Evolutionary conservation across 1,140 invertebrate species (phyloP).

Genomic region (Scaptomyza pallida): DNA sequence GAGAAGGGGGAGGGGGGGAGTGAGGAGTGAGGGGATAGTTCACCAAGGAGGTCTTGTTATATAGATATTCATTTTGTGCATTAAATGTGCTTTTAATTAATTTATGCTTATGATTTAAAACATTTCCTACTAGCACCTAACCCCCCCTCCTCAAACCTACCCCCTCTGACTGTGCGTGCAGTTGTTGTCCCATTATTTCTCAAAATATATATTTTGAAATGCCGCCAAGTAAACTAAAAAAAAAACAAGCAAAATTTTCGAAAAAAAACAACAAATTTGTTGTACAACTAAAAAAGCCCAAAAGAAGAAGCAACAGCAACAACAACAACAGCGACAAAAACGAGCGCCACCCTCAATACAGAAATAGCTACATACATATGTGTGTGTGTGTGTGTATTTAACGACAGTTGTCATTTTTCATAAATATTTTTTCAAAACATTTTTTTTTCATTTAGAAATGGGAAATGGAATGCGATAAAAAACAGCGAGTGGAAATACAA

Average conservation of each 20-base stretch:
- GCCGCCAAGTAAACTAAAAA: conserved; percentile 54
- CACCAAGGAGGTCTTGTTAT: background rate
- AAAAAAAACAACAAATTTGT: conserved; percentile 28
- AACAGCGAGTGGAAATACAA: conserved; percentile 12
- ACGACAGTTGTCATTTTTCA: conserved; percentile 76
- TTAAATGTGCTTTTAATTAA: conserved; percentile 65
- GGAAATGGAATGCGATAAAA: conserved; percentile 6
- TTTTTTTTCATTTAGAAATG: no score
- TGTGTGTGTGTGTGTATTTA: conserved; percentile 27
- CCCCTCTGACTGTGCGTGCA: conserved; percentile 17
- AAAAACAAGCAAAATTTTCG: conserved; percentile 15
- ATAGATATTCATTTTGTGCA: conserved; percentile 25
- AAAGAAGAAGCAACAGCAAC: no score
- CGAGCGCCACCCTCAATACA: conserved; percentile 55
- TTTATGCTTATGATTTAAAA: conserved; percentile 53
- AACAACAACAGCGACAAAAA: no score
- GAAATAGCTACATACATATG: conserved; percentile 12
- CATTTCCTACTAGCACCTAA: background rate
- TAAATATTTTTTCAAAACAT: conserved; percentile 62
- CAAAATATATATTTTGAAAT: conserved; percentile 64
- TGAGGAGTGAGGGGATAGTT: background rate
- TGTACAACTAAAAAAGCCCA: conserved; percentile 14
- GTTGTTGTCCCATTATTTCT: conserved; percentile 73
- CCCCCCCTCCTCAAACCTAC: conserved; percentile 3
- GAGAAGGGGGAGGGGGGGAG: background rate